These are phyloP conservation scores for Coenonympha glycerion DNA, from an alignment of 2,888 invertebrate genomes.

Conservation along the genomic window DNA sequence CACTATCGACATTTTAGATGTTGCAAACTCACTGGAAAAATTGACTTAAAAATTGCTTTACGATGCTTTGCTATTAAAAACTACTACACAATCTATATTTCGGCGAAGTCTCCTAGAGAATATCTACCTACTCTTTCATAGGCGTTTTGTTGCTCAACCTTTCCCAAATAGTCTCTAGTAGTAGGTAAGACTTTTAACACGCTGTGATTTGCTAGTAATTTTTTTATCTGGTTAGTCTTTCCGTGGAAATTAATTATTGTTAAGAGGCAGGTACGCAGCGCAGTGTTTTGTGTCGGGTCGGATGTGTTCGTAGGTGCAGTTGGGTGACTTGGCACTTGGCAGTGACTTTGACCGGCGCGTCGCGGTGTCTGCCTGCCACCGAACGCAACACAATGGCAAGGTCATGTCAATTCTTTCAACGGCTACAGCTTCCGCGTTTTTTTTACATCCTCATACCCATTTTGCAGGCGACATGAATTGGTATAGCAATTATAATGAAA, in stretches of 20 bases:
- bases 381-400: slow-evolving; percentile 44
- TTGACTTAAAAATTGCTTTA: too few relatives aligned
- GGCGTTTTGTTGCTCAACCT: too few relatives aligned
- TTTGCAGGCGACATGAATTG: slow-evolving; percentile 24
- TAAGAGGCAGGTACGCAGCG: neutral
- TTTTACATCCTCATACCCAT: slow-evolving; percentile 21
- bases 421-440: slow-evolving; percentile 33
- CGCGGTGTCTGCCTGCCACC: slow-evolving; percentile 30
- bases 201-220: too few relatives aligned
- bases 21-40: too few relatives aligned
- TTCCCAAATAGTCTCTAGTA: too few relatives aligned
- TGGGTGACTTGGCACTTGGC: slow-evolving; percentile 41
- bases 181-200: too few relatives aligned
- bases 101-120: too few relatives aligned
- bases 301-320: slow-evolving; percentile 14
- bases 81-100: too few relatives aligned
- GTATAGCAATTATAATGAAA: neutral
- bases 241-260: too few relatives aligned
- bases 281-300: neutral
- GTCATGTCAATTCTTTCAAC: slow-evolving; percentile 42
- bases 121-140: too few relatives aligned
- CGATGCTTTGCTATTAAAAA: too few relatives aligned
- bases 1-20: neutral
- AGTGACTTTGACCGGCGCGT: slow-evolving; percentile 56
- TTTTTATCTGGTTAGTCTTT: too few relatives aligned